Percentiles rank a stretch among this genome's conserved stretches.
These are phyloP conservation scores for Amblyraja radiata DNA, from an alignment of 2,797 vertebrate species.

Conservation along the genomic window DNA sequence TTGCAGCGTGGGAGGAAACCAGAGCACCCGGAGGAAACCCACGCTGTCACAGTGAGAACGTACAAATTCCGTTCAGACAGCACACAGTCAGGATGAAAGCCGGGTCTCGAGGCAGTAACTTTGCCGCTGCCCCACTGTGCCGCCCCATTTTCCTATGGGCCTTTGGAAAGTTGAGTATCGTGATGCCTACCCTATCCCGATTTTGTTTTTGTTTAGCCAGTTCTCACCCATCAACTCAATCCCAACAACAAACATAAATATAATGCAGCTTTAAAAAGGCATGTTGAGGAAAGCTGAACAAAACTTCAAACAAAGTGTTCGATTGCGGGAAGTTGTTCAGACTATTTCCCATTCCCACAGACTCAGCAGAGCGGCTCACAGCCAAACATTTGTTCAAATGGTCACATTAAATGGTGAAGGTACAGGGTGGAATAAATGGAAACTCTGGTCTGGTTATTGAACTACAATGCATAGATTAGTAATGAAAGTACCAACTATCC, in stretches of 20 bases:
- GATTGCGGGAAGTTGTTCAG: not conserved
- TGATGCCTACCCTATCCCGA: not conserved
- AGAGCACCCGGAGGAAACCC: too few species aligned
- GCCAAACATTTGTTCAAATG: not conserved
- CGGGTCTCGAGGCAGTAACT: too few species aligned
- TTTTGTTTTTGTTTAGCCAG: not conserved
- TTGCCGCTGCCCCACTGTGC: too few species aligned
- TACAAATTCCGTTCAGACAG: too few species aligned
- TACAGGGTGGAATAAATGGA: too few species aligned
- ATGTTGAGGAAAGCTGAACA: not conserved
- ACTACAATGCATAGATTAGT: slow-evolving; percentile 23
- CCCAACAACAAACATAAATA: not conserved
- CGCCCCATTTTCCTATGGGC: too few species aligned
- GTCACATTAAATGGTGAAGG: not conserved
- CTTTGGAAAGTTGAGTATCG: too few species aligned
- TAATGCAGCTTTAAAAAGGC: slow-evolving; percentile 10
- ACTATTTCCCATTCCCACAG: not conserved
- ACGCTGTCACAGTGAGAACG: too few species aligned
- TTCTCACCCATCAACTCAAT: not conserved
- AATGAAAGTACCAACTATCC: slow-evolving; percentile 5
- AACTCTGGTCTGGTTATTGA: slow-evolving; percentile 3
- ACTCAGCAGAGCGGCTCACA: not conserved
- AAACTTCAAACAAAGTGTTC: not conserved
- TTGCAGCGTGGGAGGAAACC: too few species aligned
- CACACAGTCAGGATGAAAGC: too few species aligned